Base-by-base conservation (phyloP, 30 jellyfish, hydroid and myxozoan genomes). In the Aurelia aurita region DNA sequence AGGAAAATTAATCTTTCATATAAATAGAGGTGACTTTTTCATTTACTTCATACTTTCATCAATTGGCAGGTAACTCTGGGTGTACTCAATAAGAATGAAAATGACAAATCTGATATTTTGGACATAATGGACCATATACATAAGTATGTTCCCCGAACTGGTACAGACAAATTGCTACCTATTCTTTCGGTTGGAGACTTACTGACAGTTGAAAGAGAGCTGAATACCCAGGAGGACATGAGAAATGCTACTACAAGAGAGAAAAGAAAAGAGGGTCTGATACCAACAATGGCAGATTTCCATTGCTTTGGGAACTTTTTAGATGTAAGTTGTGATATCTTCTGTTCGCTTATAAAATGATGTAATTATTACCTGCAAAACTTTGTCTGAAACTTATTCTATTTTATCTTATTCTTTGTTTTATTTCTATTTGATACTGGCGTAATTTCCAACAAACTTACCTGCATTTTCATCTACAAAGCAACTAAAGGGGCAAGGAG, bases 191-290 rank as follows among this genome's bases (percentile, higher is more conserved):
- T 63, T 63, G 76, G 76, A 15, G 76, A 63, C 15, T 8, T 18
- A 25, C 27, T 63, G 76, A 63, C 76, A 23, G 22, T 15, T 25
- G 76, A 63, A 25, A 63, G 76, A 31, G 51, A 23, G 43, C 51
- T 18, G 31, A 63, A 63, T 63, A 11, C 51, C 5, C 60, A 31
- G 20, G 76, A 63, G 27, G 51, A 63, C 27, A 19, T 15, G 43
- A n/a, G 27, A n/a, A 26, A 63, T 63, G 76, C 43, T 14, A 25
- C 20, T 63, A 63, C 76, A 15, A 5, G 6, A 25, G 39, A 19
- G 31, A 63, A 63, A 63, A n/a, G 76, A 19, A 15, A 15, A 31
- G 76, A 63, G 39, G 76, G 76, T 6, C 28, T 63, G 51, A 63
- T 63, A 15, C 76, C 76, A 18, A 15, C 43, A 14, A 23, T 63